phyloP scores from a whole-genome alignment of 2,888 invertebrate species.

The Alitta virens region DNA sequence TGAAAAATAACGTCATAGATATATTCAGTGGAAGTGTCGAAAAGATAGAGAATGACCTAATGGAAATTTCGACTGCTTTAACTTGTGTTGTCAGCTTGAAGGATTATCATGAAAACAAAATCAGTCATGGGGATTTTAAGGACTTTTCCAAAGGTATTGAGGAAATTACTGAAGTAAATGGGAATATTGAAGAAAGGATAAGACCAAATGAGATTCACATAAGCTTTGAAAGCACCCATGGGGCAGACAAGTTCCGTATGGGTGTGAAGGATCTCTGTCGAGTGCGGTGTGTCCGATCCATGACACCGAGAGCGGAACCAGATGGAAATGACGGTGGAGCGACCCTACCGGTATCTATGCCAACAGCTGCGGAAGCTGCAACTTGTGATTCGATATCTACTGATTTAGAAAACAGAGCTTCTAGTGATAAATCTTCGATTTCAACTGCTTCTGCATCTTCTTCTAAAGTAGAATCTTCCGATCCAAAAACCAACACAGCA shows the following conservation, averaged over 20 bases:
- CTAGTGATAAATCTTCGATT: too few relatives aligned
- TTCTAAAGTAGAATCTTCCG: too few relatives aligned
- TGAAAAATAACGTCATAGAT: slow-evolving; percentile 35
- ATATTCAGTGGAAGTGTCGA: slow-evolving; percentile 30
- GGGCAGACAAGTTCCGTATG: slow-evolving; percentile 26
- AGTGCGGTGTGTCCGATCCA: slow-evolving; percentile 5
- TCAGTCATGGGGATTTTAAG: slow-evolving; percentile 24
- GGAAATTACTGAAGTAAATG: slow-evolving; percentile 29
- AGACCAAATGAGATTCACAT: slow-evolving; percentile 28
- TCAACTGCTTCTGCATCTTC: too few relatives aligned
- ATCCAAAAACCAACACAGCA: too few relatives aligned
- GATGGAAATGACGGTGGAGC: slow-evolving; percentile 19
- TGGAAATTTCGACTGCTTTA: slow-evolving; percentile 32
- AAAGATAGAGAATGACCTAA: slow-evolving; percentile 28
- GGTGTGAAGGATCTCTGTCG: slow-evolving; percentile 29
- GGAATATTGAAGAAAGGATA: slow-evolving; percentile 26
- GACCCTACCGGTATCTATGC: too few relatives aligned
- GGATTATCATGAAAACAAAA: slow-evolving; percentile 31
- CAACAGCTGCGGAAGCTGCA: too few relatives aligned
- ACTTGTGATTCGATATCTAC: too few relatives aligned
- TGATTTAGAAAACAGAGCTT: too few relatives aligned
- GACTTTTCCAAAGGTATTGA: slow-evolving; percentile 27
- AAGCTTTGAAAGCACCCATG: slow-evolving; percentile 30
- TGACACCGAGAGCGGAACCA: slow-evolving; percentile 18
- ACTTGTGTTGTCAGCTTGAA: slow-evolving; percentile 33